phyloP scores from a whole-genome alignment of 2,797 vertebrate species.

The Liparis tanakae region DNA sequence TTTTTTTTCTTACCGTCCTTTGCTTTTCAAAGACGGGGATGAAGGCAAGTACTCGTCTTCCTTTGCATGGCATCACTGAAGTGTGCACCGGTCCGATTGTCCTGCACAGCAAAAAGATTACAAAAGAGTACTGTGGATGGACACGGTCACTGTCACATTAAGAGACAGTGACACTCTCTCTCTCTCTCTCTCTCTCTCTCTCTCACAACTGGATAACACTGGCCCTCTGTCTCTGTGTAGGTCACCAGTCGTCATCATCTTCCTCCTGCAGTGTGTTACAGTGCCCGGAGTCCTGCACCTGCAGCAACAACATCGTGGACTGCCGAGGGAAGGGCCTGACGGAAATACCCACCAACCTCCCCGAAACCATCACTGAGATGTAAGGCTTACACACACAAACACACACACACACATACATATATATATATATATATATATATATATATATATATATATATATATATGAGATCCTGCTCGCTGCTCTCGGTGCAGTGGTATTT shows the following conservation, averaged over 20 bases:
- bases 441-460: background rate
- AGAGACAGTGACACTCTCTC: background rate
- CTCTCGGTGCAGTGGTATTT: constrained; percentile 54
- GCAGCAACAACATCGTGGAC: constrained; percentile 98
- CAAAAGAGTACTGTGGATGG: background rate
- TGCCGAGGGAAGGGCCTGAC: constrained; percentile 95
- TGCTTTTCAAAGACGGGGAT: constrained; percentile 88
- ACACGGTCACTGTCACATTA: constrained; percentile 29
- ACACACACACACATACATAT: constrained; percentile 22
- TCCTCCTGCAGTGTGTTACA: constrained; percentile 95
- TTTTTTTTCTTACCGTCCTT: constrained; percentile 52
- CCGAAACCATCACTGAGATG: constrained; percentile 99
- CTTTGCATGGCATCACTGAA: constrained; percentile 23
- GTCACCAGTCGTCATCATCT: constrained; percentile 90
- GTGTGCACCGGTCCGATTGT: background rate
- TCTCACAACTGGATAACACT: constrained; percentile 28
- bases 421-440: background rate
- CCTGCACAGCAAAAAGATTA: background rate
- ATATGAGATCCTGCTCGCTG: constrained; percentile 10
- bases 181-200: background rate
- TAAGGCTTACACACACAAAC: constrained; percentile 71
- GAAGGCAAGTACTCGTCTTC: constrained; percentile 89
- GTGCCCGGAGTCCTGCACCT: constrained; percentile 94
- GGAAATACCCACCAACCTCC: constrained; percentile 97
- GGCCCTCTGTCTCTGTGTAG: constrained; percentile 75